phyloP scores from a whole-genome alignment of 2,113 vertebrate species.

The Fulica atra region DNA sequence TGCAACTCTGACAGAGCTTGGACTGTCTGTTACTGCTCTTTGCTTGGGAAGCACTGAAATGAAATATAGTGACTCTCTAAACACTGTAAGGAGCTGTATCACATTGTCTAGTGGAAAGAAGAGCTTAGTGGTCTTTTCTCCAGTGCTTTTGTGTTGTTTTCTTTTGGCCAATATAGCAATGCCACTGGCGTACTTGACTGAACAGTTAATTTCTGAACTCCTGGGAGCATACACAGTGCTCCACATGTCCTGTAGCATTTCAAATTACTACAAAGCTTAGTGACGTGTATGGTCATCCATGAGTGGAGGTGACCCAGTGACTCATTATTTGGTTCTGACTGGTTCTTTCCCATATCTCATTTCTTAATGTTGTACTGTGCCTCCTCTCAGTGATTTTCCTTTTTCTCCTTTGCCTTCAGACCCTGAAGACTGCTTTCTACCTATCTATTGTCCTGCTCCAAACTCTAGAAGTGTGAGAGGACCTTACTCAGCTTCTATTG shows the following conservation, averaged over 20 bases:
- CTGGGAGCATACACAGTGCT: neutral
- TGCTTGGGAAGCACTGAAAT: neutral
- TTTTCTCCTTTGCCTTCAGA: neutral
- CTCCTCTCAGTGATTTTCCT: neutral
- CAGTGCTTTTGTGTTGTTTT: neutral
- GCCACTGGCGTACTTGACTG: rapidly evolving
- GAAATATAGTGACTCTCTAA: neutral
- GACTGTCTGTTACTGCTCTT: neutral
- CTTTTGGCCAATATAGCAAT: neutral
- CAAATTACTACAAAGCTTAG: neutral
- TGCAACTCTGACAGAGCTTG: neutral
- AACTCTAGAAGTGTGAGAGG: neutral
- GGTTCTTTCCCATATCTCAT: neutral
- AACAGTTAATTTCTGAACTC: neutral
- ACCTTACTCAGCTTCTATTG: neutral
- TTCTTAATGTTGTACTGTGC: neutral
- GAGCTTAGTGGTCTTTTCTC: neutral
- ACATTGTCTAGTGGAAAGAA: neutral
- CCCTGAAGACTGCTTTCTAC: neutral
- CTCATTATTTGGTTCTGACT: neutral
- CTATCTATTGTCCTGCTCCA: neutral
- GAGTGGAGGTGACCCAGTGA: neutral
- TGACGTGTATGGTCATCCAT: neutral
- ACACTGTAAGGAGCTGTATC: neutral
- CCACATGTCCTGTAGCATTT: neutral